phyloP scores from a whole-genome alignment of 1,140 invertebrate genomes.

The Fopius arisanus region DNA sequence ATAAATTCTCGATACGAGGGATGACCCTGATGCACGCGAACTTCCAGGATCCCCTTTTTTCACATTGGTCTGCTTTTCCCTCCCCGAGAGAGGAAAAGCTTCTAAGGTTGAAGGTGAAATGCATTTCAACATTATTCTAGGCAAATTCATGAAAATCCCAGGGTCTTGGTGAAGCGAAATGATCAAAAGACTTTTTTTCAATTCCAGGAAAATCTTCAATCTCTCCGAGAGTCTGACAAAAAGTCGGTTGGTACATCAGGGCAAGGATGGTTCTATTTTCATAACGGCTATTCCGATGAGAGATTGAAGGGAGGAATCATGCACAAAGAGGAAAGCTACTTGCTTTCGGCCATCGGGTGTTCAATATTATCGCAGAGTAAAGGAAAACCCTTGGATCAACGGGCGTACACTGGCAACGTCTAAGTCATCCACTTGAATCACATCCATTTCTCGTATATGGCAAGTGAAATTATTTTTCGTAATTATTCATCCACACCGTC shows the following conservation, averaged over 20 bases:
- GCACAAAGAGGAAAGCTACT: no score
- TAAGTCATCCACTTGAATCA: no score
- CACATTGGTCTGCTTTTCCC: slow-evolving; percentile 25
- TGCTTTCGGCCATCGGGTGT: no score
- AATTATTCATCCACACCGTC: no score
- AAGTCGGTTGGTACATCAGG: background rate
- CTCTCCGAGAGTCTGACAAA: slow-evolving; percentile 4
- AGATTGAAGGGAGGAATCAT: background rate
- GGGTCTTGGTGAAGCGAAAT: background rate
- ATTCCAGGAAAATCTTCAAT: slow-evolving; percentile 24
- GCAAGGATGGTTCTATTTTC: background rate
- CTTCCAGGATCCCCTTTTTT: slow-evolving; percentile 43
- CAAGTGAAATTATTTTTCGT: no score
- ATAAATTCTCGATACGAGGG: slow-evolving; percentile 64
- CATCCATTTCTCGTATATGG: no score
- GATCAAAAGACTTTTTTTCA: slow-evolving; percentile 19
- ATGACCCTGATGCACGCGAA: slow-evolving; percentile 60
- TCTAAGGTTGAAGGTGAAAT: slow-evolving; percentile 3
- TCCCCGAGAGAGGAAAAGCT: background rate
- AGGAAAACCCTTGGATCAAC: no score
- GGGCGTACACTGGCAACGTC: no score
- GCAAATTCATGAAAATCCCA: background rate
- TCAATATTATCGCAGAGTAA: no score
- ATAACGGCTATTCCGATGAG: background rate
- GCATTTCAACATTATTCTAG: background rate